Evolutionary conservation across 92 coral and sea anemone species (phyloP).

Genomic region (Palythoa caribaeorum): DNA sequence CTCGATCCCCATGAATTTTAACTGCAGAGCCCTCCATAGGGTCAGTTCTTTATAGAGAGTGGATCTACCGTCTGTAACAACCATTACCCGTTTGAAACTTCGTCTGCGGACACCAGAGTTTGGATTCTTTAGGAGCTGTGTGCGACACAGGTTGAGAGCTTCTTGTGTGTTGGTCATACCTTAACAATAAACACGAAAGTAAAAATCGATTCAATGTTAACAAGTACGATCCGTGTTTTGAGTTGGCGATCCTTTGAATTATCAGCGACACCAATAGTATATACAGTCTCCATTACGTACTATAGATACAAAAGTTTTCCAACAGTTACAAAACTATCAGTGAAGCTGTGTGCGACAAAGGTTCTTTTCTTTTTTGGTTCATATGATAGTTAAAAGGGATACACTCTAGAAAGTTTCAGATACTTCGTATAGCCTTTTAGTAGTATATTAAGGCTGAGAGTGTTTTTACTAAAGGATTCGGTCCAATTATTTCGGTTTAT

Average conservation of each 20-base stretch:
- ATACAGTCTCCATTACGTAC: not conserved
- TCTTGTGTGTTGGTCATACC: slow-evolving; percentile 48
- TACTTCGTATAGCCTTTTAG: too few species aligned
- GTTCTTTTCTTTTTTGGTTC: too few species aligned
- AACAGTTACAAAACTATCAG: too few species aligned
- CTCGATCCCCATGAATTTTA: slow-evolving; percentile 40
- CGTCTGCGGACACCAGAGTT: slow-evolving; percentile 11
- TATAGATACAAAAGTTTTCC: too few species aligned
- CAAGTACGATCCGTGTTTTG: too few species aligned
- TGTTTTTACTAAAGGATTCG: too few species aligned
- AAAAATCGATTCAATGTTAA: not conserved
- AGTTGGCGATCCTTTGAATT: not conserved
- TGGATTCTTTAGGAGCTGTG: slow-evolving; percentile 27
- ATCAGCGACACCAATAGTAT: too few species aligned
- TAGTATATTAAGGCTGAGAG: too few species aligned
- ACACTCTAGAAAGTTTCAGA: too few species aligned
- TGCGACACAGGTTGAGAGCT: slow-evolving; percentile 39
- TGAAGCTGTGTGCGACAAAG: too few species aligned
- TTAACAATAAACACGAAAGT: not conserved
- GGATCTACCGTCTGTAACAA: slow-evolving; percentile 26
- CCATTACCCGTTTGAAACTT: slow-evolving; percentile 28
- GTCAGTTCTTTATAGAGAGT: slow-evolving; percentile 20
- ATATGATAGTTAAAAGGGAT: too few species aligned
- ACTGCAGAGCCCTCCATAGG: slow-evolving; percentile 21
- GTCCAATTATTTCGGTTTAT: too few species aligned